These are phyloP conservation scores for Stictonetta naevosa DNA, from an alignment of 2,113 vertebrate genomes.

Conservation along the genomic window DNA sequence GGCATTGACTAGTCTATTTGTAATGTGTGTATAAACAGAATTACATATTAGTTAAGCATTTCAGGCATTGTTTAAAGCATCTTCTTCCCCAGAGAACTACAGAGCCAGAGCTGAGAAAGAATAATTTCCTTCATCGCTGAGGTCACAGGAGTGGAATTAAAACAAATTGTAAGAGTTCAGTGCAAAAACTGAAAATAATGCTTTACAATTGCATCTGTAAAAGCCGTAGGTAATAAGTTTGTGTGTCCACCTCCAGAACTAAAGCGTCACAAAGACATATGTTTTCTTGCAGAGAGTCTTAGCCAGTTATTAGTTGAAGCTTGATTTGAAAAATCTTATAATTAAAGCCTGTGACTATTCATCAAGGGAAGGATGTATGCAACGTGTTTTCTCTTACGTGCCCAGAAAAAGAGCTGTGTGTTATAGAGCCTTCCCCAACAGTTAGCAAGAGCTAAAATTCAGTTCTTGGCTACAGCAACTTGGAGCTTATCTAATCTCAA, in stretches of 20 bases:
- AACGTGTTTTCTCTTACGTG: background rate
- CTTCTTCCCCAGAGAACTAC: background rate
- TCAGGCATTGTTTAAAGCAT: background rate
- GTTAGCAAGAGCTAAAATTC: background rate
- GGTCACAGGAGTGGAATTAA: constrained; percentile 18
- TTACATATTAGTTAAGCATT: background rate
- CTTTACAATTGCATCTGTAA: background rate
- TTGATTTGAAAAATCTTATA: constrained; percentile 6
- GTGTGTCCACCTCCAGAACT: background rate
- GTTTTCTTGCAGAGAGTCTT: background rate
- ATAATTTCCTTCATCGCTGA: background rate
- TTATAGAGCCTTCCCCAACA: background rate
- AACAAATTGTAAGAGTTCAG: background rate
- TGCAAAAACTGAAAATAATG: background rate
- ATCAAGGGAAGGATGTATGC: background rate
- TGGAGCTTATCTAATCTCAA: background rate
- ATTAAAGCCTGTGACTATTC: background rate
- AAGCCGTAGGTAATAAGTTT: background rate
- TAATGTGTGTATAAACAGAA: background rate
- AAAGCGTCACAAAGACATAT: background rate
- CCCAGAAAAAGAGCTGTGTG: background rate
- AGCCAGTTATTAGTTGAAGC: background rate
- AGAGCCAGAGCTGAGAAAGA: background rate
- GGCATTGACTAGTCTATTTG: background rate
- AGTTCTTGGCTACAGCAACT: background rate